Percentiles rank a stretch among this genome's conserved stretches.
phyloP scores from a whole-genome alignment of 2,888 invertebrate genomes.

The Cartodere bifasciata region DNA sequence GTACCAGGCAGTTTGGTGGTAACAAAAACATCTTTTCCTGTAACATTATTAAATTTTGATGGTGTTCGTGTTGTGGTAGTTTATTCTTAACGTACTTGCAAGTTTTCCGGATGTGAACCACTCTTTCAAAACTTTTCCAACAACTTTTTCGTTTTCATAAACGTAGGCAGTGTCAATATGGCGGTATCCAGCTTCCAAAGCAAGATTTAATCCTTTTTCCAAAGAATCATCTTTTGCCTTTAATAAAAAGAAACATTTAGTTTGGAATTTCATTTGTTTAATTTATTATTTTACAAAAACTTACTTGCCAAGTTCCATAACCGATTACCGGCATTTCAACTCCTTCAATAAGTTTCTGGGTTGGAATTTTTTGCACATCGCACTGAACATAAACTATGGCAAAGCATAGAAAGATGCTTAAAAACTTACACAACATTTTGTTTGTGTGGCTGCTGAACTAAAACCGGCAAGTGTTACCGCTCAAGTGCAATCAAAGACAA shows the following conservation, averaged over 20 bases:
- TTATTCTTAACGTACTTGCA: not conserved
- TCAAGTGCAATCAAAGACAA: no score
- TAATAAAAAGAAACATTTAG: not conserved
- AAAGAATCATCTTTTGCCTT: slow-evolving; percentile 54
- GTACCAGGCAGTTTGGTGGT: slow-evolving; percentile 62
- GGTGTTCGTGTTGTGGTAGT: slow-evolving; percentile 1
- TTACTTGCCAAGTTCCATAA: slow-evolving; percentile 70
- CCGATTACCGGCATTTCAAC: slow-evolving; percentile 58
- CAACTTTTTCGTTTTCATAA: slow-evolving; percentile 62
- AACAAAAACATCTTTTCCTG: slow-evolving; percentile 67
- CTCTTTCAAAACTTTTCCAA: slow-evolving; percentile 58
- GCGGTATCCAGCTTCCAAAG: slow-evolving; percentile 65
- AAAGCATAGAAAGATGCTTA: no score
- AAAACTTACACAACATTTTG: no score
- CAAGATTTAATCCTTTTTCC: slow-evolving; percentile 53
- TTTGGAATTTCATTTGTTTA: no score
- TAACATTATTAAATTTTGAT: not conserved
- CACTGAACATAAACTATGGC: no score
- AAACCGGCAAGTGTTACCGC: no score
- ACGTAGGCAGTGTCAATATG: slow-evolving; percentile 72
- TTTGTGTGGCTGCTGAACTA: no score
- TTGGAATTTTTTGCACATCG: no score
- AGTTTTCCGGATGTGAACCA: slow-evolving; percentile 54
- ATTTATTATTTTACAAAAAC: no score
- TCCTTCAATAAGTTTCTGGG: slow-evolving; percentile 29